These are phyloP conservation scores for Pomatostomus ruficeps DNA, from an alignment of 2,113 vertebrate genomes.

Conservation along the genomic window DNA sequence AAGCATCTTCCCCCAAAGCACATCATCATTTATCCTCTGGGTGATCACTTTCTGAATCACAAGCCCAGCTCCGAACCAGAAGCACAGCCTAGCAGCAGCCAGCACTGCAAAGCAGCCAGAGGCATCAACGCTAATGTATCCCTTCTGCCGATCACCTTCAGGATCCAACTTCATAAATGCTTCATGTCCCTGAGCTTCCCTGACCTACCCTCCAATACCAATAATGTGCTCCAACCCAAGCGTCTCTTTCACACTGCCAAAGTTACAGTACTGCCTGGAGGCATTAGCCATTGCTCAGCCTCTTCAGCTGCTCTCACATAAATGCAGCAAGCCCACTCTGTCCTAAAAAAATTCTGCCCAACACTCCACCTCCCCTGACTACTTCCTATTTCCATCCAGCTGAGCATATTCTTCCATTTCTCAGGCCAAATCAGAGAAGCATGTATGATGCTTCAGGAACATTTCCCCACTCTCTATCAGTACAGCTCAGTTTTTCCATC, in stretches of 20 bases:
- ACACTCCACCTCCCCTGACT: neutral
- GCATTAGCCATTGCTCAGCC: neutral
- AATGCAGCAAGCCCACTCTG: neutral
- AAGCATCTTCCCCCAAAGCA: neutral
- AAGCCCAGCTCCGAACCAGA: neutral
- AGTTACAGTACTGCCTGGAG: neutral
- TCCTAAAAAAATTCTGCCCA: neutral
- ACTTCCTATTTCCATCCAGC: neutral
- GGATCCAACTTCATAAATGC: neutral
- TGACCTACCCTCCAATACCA: neutral
- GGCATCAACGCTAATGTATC: neutral
- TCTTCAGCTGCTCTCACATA: neutral
- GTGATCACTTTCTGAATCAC: neutral
- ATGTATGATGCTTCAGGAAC: neutral
- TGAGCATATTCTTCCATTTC: neutral
- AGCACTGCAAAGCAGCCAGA: neutral
- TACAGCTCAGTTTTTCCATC: constrained; percentile 24
- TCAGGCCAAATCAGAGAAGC: neutral
- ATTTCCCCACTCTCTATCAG: neutral
- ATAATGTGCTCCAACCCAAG: neutral
- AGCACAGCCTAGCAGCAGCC: neutral
- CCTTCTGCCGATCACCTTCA: neutral
- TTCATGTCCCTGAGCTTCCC: neutral
- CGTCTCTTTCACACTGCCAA: neutral
- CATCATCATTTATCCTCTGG: neutral